These are phyloP conservation scores for Panagrolaimus sp. DNA, from an alignment of 1,140 invertebrate species.

Conservation along the genomic window DNA sequence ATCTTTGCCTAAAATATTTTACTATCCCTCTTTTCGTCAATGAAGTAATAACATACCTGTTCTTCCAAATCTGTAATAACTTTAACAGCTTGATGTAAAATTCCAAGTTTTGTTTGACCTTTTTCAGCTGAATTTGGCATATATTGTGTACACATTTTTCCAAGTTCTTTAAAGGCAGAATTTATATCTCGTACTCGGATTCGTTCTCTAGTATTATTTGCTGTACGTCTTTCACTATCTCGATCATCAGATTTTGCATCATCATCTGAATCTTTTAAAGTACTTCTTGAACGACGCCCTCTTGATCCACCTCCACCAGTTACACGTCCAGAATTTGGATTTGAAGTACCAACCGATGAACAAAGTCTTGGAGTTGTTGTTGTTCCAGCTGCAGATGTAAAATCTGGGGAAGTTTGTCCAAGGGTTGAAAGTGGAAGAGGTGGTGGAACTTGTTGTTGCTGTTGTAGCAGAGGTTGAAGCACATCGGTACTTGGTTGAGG, in stretches of 20 bases:
- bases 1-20: no score
- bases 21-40: no score
- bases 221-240: conserved; percentile 88
- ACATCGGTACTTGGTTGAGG: neutral
- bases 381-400: neutral
- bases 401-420: neutral
- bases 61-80: conserved; percentile 24
- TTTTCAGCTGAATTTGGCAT: conserved; percentile 22
- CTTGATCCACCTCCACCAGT: neutral
- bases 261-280: conserved; percentile 33
- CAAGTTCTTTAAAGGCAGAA: conserved; percentile 67
- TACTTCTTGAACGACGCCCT: conserved; percentile 25
- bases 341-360: neutral
- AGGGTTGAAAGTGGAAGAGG: neutral
- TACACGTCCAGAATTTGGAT: neutral
- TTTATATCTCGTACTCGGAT: conserved; percentile 67
- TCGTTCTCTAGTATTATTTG: conserved; percentile 95
- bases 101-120: conserved; percentile 27
- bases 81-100: conserved; percentile 25
- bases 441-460: neutral
- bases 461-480: neutral
- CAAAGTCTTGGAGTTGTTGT: neutral
- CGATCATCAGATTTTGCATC: conserved; percentile 64
- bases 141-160: conserved; percentile 65
- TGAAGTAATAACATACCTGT: conserved; percentile 25